Percentiles rank a stretch among this genome's conserved stretches.
phyloP scores from a whole-genome alignment of 2,797 vertebrate genomes.

The Anisognathus igniventris region DNA sequence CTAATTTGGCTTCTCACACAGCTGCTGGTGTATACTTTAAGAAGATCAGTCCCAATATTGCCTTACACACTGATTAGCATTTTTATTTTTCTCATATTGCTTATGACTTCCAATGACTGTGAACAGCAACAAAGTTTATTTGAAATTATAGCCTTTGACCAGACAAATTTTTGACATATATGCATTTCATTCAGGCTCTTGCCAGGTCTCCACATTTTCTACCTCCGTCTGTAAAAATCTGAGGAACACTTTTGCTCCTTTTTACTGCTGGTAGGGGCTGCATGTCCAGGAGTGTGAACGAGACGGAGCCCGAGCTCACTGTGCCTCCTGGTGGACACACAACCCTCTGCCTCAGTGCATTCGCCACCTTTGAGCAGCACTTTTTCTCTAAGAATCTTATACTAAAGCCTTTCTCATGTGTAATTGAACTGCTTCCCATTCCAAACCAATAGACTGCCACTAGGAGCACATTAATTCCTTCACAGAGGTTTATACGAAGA shows the following conservation, averaged over 20 bases:
- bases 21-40: neutral
- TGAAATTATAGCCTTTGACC: neutral
- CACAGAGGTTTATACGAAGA: rapidly evolving
- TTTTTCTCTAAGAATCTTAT: neutral
- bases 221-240: neutral
- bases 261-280: rapidly evolving
- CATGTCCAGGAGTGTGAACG: neutral
- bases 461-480: neutral
- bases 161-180: neutral
- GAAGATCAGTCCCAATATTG: neutral
- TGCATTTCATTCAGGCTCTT: neutral
- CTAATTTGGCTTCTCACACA: neutral
- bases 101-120: neutral
- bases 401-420: neutral
- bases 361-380: neutral
- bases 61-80: neutral
- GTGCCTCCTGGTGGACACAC: neutral
- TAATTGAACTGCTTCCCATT: neutral
- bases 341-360: neutral
- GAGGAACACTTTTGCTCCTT: neutral
- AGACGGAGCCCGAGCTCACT: neutral
- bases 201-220: neutral
- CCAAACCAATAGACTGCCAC: neutral
- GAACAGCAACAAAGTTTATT: neutral
- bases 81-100: neutral